Conservation (phyloP, 1,140 invertebrate genomes). For the Latrodectus geometricus region DNA sequence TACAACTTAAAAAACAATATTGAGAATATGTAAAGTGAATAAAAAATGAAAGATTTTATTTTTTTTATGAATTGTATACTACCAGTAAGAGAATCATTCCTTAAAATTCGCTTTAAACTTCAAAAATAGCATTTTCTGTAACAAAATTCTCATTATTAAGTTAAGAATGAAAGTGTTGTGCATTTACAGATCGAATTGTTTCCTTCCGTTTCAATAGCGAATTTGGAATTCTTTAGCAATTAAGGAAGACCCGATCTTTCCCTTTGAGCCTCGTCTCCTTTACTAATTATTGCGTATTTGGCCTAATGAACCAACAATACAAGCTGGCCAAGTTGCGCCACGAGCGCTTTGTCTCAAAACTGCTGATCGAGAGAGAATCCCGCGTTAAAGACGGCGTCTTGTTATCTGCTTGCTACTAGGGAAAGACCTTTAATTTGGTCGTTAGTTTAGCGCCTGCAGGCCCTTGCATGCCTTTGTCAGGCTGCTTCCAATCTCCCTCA, state of each 20-base stretch:
- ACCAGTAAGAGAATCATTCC: too few species aligned
- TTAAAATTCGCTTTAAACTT: too few species aligned
- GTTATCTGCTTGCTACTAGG: background rate
- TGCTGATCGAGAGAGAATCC: background rate
- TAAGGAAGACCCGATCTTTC: background rate
- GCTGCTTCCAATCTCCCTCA: background rate
- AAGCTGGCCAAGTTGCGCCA: background rate
- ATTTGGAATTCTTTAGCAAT: too few species aligned
- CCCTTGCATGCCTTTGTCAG: background rate
- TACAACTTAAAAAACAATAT: too few species aligned
- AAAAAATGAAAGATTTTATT: too few species aligned
- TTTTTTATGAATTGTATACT: too few species aligned
- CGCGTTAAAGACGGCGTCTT: background rate
- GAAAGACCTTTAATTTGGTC: background rate
- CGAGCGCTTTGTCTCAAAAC: background rate
- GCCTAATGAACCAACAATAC: background rate
- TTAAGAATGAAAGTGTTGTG: too few species aligned
- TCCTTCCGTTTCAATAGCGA: background rate
- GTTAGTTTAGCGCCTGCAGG: background rate
- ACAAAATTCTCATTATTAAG: too few species aligned
- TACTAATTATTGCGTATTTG: background rate
- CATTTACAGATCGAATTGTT: background rate
- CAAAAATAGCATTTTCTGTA: too few species aligned
- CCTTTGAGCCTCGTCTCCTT: background rate
- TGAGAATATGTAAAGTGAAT: too few species aligned